These are phyloP conservation scores for Notothenia coriiceps DNA, from an alignment of 2,113 vertebrate genomes.

Conservation along the genomic window DNA sequence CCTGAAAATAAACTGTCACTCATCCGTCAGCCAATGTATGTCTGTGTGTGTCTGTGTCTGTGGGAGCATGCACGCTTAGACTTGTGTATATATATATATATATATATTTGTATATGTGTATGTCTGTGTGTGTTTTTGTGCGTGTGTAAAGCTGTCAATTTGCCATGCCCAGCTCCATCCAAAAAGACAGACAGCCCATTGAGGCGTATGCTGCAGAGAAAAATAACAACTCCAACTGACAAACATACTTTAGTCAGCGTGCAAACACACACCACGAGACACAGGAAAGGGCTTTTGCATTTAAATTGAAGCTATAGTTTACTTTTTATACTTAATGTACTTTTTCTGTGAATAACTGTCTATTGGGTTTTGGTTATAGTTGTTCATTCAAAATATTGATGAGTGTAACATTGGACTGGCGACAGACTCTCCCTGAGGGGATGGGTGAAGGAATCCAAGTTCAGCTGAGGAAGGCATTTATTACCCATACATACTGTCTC, in stretches of 20 bases:
- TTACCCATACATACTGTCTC: slow-evolving; percentile 39
- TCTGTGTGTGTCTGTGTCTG: slow-evolving; percentile 14
- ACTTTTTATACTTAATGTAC: slow-evolving; percentile 47
- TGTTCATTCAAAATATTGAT: slow-evolving; percentile 66
- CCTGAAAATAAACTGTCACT: slow-evolving; percentile 77
- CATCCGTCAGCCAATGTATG: slow-evolving; percentile 61
- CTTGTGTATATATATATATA: slow-evolving; percentile 21
- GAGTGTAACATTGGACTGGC: slow-evolving; percentile 43
- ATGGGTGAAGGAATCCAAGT: slow-evolving; percentile 40
- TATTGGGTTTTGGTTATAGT: slow-evolving; percentile 41
- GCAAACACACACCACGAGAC: slow-evolving; percentile 61
- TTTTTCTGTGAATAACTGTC: slow-evolving; percentile 55
- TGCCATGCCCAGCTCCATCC: slow-evolving; percentile 76
- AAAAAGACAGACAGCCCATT: slow-evolving; percentile 80
- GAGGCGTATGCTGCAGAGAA: slow-evolving; percentile 79
- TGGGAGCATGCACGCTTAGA: neutral
- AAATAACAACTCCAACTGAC: slow-evolving; percentile 80
- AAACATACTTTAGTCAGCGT: slow-evolving; percentile 78
- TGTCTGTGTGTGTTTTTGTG: slow-evolving; percentile 30
- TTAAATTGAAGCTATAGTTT: slow-evolving; percentile 62
- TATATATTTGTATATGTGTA: neutral
- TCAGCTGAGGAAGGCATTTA: slow-evolving; percentile 50
- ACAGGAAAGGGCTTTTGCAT: slow-evolving; percentile 60
- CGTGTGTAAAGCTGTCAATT: slow-evolving; percentile 76
- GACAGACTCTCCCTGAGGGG: slow-evolving; percentile 39